phyloP scores from a whole-genome alignment of 2,113 vertebrate genomes.

The Myrmophylax atrothorax region DNA sequence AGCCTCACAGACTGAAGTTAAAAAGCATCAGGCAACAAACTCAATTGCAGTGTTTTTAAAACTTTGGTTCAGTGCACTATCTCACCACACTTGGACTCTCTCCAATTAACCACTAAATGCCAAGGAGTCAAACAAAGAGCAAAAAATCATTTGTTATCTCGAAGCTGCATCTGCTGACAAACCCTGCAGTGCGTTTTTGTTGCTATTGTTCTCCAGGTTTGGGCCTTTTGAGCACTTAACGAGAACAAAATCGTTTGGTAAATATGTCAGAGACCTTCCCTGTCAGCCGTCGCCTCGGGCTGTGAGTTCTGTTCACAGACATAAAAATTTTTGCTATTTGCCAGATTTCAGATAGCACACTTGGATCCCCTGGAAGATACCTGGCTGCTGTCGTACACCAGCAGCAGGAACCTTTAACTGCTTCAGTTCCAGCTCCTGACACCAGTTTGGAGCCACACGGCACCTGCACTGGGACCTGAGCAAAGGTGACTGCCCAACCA shows the following conservation, averaged over 20 bases:
- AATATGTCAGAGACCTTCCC: slow-evolving; percentile 30
- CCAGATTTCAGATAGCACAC: slow-evolving; percentile 25
- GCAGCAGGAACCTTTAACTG: slow-evolving; percentile 21
- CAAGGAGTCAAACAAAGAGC: background rate
- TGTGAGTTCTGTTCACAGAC: background rate
- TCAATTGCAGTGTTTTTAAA: background rate
- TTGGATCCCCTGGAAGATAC: slow-evolving; percentile 31
- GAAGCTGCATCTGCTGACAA: slow-evolving; percentile 27
- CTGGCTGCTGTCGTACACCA: background rate
- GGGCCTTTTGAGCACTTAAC: background rate
- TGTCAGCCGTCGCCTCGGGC: background rate
- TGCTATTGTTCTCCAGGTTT: slow-evolving; percentile 16
- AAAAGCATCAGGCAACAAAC: background rate
- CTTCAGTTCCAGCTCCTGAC: background rate
- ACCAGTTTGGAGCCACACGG: background rate
- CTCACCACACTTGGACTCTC: background rate
- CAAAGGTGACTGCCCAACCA: background rate
- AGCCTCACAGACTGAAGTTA: background rate
- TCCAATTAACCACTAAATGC: background rate
- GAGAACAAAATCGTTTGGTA: background rate
- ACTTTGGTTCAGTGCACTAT: background rate
- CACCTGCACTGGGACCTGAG: background rate
- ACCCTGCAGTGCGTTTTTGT: background rate
- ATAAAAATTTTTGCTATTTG: slow-evolving; percentile 18
- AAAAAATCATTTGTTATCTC: background rate